Base-by-base conservation (phyloP, 2,113 vertebrate species). In the Urocynchramus pylzowi region DNA sequence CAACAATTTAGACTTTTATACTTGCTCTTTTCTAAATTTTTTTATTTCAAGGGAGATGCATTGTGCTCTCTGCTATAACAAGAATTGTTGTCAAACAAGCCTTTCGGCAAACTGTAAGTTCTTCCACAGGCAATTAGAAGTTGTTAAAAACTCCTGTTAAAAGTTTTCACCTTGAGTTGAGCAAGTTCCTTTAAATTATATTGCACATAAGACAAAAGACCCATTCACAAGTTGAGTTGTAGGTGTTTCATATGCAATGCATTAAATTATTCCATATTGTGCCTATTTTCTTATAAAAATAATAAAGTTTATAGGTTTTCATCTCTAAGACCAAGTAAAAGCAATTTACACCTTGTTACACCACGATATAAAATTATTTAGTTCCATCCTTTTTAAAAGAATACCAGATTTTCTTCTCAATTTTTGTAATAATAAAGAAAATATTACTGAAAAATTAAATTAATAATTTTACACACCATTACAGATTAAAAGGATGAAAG, bases 401-500 rank as follows among this genome's bases (percentile, higher is more conserved):
- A 84, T 47, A 45, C 3, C 16, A 56, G 13, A 14, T 77, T 91
- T 78, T 5, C 28, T 89, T 78, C 33, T 68, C 37, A 93, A 50
- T 73, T 96, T 80, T 92, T 85, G 39, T 78, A 67, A 64, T 78
- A 17, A 24, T 74, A 57, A 81, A 84, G 70, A 79, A 87, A 92
- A n/a, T 63, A 93, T 90, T 31, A 75, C 23, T 39, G 39, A 47
- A 61, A 92, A 16, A 82, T 77, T 77, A 92, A 95, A 90, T 90
- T 33, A 91, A 87, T 85, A 80, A 86, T 94, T 95, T 95, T 95
- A 53, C n/a, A 88, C n/a, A 70, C 10, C 13, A 70, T 86, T 96
- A 76, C 33, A 74, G 7, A 71, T 56, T 80, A 64, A 90, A 93
- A 84, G 33, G 42, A 92, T 81, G 37, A 88, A 90, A 96, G 56